Base-by-base conservation (phyloP, 2,888 invertebrate genomes). In the Pheosia tremula region DNA sequence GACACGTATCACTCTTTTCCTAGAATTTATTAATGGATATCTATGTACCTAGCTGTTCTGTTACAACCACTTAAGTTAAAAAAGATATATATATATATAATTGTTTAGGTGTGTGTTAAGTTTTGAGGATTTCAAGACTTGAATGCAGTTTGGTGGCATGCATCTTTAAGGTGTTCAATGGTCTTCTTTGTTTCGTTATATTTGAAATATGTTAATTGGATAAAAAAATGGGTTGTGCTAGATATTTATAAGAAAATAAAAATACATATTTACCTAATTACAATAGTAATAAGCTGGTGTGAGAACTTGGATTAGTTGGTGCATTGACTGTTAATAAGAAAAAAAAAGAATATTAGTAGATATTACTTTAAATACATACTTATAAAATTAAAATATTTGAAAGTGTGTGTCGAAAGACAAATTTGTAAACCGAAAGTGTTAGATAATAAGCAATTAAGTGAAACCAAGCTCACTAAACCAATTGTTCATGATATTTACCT, bases 1-100 rank as follows among this genome's bases (percentile, higher is more conserved):
- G 94, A 95, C 95, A 95, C 95, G 95, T 92, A 95, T 95, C 94
- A 95, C 95, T 94, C 96, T 95, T 94, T 96, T 95, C 94, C 95
- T 95, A 95, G 94, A 95, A 95, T 94, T 91, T 92, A 91, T 93
- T 93, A 93, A 93, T 91, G 85, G 82, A 89, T 88, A 84, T 91
- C 92, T 92, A 92, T 92, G 91, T 93, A 93, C 92, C 93, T 91
- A 93, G 86, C 90, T 81, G 81, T 81, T 84, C 77, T 79, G 82
- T 84, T 76, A 69, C 39, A 55, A 39, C 8, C 39, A 55, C 39
- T 39, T 55, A 13, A 49, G 13, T 56, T 62, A 57, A 57, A 62
- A 41, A 59, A 41, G 41, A 57, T 54, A 53, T 43, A 59, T 56
- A 36, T 53, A 13, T 41, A 58, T 63, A 60, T 62, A 67, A 52